Conservation (phyloP, 2,888 invertebrate species). For the Caradrina clavipalpis region DNA sequence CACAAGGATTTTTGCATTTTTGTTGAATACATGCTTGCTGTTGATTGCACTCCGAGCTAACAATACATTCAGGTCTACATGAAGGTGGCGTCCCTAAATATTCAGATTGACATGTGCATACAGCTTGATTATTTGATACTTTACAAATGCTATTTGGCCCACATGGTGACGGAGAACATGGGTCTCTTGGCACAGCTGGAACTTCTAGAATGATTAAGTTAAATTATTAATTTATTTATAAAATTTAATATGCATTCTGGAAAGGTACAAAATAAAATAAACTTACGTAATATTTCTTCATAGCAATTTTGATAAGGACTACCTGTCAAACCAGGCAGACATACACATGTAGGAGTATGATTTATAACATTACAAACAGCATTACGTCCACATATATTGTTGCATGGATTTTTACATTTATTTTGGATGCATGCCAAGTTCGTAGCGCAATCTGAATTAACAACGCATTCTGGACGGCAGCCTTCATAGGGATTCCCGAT, state of each 20-base stretch:
- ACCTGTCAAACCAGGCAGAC: slow-evolving; percentile 92
- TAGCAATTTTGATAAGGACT: slow-evolving; percentile 91
- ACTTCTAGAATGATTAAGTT: slow-evolving; percentile 73
- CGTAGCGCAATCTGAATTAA: slow-evolving; percentile 93
- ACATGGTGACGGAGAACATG: slow-evolving; percentile 94
- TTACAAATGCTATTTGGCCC: slow-evolving; percentile 94
- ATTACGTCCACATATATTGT: slow-evolving; percentile 94
- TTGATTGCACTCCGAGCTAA: slow-evolving; percentile 92
- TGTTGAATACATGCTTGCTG: slow-evolving; percentile 93
- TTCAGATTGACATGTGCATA: slow-evolving; percentile 93
- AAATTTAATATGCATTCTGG: neutral
- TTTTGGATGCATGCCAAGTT: slow-evolving; percentile 94
- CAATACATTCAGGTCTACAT: slow-evolving; percentile 92
- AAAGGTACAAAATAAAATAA: neutral
- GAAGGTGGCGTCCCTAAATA: slow-evolving; percentile 93
- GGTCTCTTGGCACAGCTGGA: slow-evolving; percentile 84
- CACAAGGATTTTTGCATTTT: slow-evolving; percentile 93
- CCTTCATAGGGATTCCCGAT: slow-evolving; percentile 95
- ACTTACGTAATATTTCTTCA: slow-evolving; percentile 79
- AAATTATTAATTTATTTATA: neutral
- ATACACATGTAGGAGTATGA: slow-evolving; percentile 93
- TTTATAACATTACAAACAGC: slow-evolving; percentile 94
- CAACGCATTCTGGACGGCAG: slow-evolving; percentile 94
- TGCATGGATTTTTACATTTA: slow-evolving; percentile 94
- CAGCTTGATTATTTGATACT: slow-evolving; percentile 92